Percentiles rank a stretch among this genome's conserved stretches.
Evolutionary conservation across 1,140 invertebrate species (phyloP).

Genomic region (Ganaspis sp.): DNA sequence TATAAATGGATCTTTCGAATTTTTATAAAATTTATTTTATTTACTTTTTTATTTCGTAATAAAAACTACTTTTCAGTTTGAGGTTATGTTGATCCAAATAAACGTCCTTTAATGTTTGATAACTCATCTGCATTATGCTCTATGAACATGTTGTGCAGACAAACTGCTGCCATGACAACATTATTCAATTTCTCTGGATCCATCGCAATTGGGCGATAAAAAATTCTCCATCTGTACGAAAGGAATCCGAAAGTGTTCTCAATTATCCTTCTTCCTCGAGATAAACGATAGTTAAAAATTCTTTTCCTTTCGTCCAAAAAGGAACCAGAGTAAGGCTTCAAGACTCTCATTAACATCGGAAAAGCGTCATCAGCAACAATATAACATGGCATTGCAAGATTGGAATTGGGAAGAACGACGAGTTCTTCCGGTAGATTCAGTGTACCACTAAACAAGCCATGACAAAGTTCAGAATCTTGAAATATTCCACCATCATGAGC

Average conservation of each 20-base stretch:
- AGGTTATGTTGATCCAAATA: too few species aligned
- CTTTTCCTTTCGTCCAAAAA: background rate
- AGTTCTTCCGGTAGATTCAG: background rate
- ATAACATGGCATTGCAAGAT: conserved; percentile 47
- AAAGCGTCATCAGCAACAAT: conserved; percentile 74
- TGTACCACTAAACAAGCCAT: background rate
- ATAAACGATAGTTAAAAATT: conserved; percentile 37
- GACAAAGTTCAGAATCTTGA: conserved; percentile 40
- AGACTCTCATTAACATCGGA: conserved; percentile 65
- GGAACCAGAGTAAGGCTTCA: conserved; percentile 67
- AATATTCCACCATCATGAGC: conserved; percentile 51
- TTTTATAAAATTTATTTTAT: too few species aligned
- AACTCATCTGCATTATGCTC: too few species aligned
- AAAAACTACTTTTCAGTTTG: too few species aligned
- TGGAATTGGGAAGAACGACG: background rate
- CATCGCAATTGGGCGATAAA: background rate
- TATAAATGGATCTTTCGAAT: too few species aligned
- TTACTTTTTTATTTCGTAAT: too few species aligned
- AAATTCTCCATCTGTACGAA: background rate
- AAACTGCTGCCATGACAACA: background rate
- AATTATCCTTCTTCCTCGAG: background rate
- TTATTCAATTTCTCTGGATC: background rate
- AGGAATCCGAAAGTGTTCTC: conserved; percentile 32
- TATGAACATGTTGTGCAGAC: background rate
- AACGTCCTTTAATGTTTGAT: too few species aligned